These are phyloP conservation scores for Machaerirhynchus nigripectus DNA, from an alignment of 2,113 vertebrate genomes.

Conservation along the genomic window DNA sequence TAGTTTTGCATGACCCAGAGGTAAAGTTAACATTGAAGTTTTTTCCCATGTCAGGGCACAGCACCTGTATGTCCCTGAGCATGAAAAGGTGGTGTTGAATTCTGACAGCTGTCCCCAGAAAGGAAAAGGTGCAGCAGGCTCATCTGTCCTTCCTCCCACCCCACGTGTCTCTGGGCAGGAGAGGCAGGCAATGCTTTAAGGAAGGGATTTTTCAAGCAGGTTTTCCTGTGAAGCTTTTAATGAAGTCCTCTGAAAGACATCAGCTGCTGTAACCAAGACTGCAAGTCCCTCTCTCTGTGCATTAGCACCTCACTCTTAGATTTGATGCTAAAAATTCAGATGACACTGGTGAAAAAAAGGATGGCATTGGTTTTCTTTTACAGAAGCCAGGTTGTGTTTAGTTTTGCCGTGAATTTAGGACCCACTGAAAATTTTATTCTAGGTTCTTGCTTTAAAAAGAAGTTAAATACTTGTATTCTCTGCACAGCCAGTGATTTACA, in stretches of 20 bases:
- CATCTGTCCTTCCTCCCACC: not conserved
- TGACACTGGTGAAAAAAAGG: not conserved
- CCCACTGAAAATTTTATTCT: not conserved
- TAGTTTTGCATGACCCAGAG: not conserved
- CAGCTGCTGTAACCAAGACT: not conserved
- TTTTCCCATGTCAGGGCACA: not conserved
- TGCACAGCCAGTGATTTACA: not conserved
- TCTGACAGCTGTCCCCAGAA: not conserved
- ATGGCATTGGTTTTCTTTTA: not conserved
- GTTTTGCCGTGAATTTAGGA: not conserved
- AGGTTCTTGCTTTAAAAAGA: not conserved
- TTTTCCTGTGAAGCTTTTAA: not conserved
- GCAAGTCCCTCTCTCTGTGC: not conserved
- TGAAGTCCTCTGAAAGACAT: not conserved
- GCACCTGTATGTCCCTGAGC: not conserved
- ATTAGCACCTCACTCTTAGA: not conserved
- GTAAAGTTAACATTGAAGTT: not conserved
- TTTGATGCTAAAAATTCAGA: not conserved
- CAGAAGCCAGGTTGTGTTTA: not conserved
- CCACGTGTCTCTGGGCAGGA: not conserved
- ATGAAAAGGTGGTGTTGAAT: not conserved
- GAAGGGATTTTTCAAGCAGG: not conserved
- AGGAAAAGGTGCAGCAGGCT: not conserved
- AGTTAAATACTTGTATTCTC: not conserved
- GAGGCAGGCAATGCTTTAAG: not conserved